Conservation (phyloP, 30 jellyfish, hydroid and myxozoan species). For the Rhopilema esculentum region DNA sequence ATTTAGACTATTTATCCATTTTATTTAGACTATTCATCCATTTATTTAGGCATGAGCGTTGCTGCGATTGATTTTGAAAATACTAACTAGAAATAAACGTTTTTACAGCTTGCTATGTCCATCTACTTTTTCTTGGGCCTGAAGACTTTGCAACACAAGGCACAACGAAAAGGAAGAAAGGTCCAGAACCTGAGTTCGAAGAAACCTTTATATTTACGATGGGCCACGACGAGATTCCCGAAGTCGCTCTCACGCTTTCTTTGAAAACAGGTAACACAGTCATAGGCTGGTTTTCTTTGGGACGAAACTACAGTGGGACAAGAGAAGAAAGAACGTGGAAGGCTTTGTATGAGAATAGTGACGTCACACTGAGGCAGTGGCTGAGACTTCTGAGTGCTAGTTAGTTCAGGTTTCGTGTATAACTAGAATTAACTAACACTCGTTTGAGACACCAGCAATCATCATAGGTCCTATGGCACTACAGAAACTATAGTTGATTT, state of each 20-base stretch:
- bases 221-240: conserved; percentile 63
- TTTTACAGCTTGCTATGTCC: conserved; percentile 57
- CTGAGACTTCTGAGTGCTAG: conserved; percentile 45
- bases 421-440: background rate
- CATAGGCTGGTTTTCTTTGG: conserved; percentile 71
- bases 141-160: conserved; percentile 51
- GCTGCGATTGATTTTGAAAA: background rate
- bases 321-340: conserved; percentile 66
- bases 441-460: no score
- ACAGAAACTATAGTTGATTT: no score
- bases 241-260: conserved; percentile 41
- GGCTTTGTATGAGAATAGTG: conserved; percentile 38
- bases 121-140: conserved; percentile 37
- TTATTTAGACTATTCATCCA: no score
- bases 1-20: no score
- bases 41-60: no score
- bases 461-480: no score
- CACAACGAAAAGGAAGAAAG: conserved; percentile 40
- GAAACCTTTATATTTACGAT: conserved; percentile 59
- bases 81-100: background rate
- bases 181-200: conserved; percentile 67
- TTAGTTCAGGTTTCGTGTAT: background rate
- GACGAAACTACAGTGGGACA: conserved; percentile 57
- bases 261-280: conserved; percentile 45
- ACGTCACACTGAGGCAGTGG: conserved; percentile 64